Percentiles rank a stretch among this genome's conserved stretches.
These are phyloP conservation scores for Aphelenchoides fujianensis DNA, from an alignment of 1,140 invertebrate genomes.

Conservation along the genomic window DNA sequence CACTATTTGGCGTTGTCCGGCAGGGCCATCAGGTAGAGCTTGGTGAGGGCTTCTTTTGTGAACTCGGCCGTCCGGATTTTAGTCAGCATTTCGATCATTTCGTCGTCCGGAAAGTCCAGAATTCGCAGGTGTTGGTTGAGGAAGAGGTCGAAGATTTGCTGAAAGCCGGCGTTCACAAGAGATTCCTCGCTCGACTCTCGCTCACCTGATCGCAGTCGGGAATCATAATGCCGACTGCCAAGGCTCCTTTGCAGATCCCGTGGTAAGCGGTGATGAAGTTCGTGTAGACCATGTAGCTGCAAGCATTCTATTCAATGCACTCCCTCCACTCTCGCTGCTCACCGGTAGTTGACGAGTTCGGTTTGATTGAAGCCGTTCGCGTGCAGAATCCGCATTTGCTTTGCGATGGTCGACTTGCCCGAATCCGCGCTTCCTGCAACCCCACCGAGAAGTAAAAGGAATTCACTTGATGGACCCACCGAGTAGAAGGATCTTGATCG, in stretches of 20 bases:
- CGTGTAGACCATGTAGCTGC: constrained; percentile 42
- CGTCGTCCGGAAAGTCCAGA: constrained; percentile 7
- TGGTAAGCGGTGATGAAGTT: constrained; percentile 43
- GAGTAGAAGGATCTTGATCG: constrained; percentile 41
- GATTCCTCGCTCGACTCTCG: not conserved
- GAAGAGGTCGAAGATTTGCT: constrained; percentile 13
- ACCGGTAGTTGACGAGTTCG: constrained; percentile 47
- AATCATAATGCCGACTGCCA: not conserved
- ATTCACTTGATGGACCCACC: too few species aligned
- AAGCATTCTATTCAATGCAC: not conserved
- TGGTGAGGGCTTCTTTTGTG: constrained; percentile 27
- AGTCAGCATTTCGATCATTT: not conserved
- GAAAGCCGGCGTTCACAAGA: not conserved
- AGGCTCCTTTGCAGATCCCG: not conserved
- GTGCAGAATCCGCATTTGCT: constrained; percentile 48
- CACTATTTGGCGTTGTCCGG: constrained; percentile 47
- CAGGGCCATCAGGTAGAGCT: constrained; percentile 36
- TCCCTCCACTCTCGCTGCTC: not conserved
- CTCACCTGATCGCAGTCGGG: not conserved
- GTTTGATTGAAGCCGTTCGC: constrained; percentile 47
- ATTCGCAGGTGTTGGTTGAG: constrained; percentile 3
- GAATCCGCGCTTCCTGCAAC: constrained; percentile 41
- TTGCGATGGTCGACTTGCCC: constrained; percentile 45
- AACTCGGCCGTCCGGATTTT: constrained; percentile 5
- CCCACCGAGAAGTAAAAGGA: too few species aligned